Evolutionary conservation across 2,113 vertebrate species (phyloP).

Genomic region (Oryzias curvinotus): DNA sequence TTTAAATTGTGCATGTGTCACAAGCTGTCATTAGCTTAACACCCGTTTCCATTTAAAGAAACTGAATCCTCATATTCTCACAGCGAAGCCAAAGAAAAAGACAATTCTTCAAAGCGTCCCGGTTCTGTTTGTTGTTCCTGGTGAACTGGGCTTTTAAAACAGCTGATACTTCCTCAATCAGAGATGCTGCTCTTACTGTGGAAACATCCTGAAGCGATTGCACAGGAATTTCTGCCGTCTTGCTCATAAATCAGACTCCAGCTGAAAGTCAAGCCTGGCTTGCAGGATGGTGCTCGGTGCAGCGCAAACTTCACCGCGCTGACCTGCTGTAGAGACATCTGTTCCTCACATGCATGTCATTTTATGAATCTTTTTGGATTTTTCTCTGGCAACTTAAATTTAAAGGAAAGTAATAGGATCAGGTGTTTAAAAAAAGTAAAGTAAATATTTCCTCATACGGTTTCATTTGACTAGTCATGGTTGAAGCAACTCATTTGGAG

Average conservation of each 20-base stretch:
- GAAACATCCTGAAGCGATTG: conserved; percentile 76
- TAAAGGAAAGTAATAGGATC: neutral
- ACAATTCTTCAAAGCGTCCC: neutral
- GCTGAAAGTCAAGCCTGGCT: conserved; percentile 34
- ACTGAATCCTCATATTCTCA: neutral
- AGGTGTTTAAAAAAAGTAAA: neutral
- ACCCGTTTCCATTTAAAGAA: neutral
- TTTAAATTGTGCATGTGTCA: neutral
- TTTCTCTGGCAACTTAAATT: neutral
- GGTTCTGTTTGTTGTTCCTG: neutral
- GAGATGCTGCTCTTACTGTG: conserved; percentile 48
- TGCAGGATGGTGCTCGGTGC: conserved; percentile 20
- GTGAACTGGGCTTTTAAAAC: conserved; percentile 44
- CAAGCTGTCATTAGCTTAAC: neutral
- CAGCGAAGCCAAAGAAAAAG: conserved; percentile 9
- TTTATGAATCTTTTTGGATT: conserved; percentile 11
- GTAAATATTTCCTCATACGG: neutral
- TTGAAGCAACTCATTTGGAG: neutral
- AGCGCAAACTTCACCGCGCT: conserved; percentile 13
- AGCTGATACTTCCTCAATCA: conserved; percentile 65
- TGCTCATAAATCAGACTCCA: conserved; percentile 66
- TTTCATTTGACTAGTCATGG: neutral
- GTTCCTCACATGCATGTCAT: conserved; percentile 29
- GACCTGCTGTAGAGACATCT: conserved; percentile 30
- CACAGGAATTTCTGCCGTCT: conserved; percentile 66